These are phyloP conservation scores for Monochamus saltuarius DNA, from an alignment of 1,140 invertebrate species.

Conservation along the genomic window DNA sequence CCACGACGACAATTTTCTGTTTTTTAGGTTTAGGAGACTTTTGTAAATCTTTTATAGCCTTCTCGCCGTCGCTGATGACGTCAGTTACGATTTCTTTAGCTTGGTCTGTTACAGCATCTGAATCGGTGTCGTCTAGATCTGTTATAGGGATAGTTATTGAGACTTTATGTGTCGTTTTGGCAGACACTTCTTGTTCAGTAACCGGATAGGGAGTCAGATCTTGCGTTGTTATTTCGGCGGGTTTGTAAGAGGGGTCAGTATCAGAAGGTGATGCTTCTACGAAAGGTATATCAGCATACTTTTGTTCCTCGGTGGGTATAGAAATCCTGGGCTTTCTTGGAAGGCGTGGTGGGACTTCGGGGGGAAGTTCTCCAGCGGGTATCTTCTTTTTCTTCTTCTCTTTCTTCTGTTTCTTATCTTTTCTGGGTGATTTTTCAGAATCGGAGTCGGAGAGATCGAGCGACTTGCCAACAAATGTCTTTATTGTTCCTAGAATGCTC, in stretches of 20 bases:
- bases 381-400: slow-evolving; percentile 40
- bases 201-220: background rate
- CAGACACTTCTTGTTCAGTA: too few relatives aligned
- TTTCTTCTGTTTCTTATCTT: slow-evolving; percentile 43
- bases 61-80: slow-evolving; percentile 27
- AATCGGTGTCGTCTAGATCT: slow-evolving; percentile 12
- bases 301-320: slow-evolving; percentile 34
- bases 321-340: slow-evolving; percentile 40
- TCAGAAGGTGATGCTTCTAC: slow-evolving; percentile 36
- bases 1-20: slow-evolving; percentile 29
- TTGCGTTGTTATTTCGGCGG: slow-evolving; percentile 1
- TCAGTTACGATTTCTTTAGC: slow-evolving; percentile 21
- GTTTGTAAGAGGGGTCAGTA: background rate
- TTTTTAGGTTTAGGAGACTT: slow-evolving; percentile 25
- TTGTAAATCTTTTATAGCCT: slow-evolving; percentile 25
- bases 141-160: slow-evolving; percentile 7
- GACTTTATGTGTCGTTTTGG: background rate
- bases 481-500: slow-evolving; percentile 48
- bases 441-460: slow-evolving; percentile 49
- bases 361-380: slow-evolving; percentile 23
- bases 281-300: slow-evolving; percentile 43
- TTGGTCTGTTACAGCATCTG: slow-evolving; percentile 17
- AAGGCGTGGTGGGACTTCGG: slow-evolving; percentile 29
- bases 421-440: slow-evolving; percentile 47
- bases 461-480: slow-evolving; percentile 46